Evolutionary conservation across 2,113 vertebrate species (phyloP), one percentile per base, ranked within the genome.

Genomic region (Hemicordylus capensis): DNA sequence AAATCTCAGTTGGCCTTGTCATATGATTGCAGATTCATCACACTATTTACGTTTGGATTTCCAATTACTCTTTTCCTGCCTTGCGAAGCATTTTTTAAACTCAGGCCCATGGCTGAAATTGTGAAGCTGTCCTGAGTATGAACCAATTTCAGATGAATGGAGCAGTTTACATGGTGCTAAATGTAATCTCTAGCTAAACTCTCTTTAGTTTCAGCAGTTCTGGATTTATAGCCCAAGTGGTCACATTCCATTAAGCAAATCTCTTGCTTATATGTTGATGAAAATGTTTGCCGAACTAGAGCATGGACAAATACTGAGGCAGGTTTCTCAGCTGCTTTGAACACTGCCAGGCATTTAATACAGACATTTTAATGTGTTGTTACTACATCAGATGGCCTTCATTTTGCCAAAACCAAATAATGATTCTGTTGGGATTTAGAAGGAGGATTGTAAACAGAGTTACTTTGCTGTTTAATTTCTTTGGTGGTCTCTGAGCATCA

Each of bases 51-150:
- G 10, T 64, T 88, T 67, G 89, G 31, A 84, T 76, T 85, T 91
- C 89, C 92, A 80, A 54, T 73, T 51, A 88, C 54, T 73, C 4
- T 78, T 91, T 89, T 63, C 87, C 59, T 88, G 39, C 73, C 76
- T 64, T 80, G 61, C 0, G 24, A 39, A 86, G 61, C 51, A 64
- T 89, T 19, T 75, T 90, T 78, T 72, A 85, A 85, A 39, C 83
- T 59, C 20, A 64, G 87, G 42, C 75, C 80, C 90, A 83, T 74
- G 7, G 67, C 46, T 81, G 89, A 88, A 84, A 42, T 39, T 22
- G 79, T 28, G 48, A 56, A 58, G 31, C 54, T 83, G 42, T 7
- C 20, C 28, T 26, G 20, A 10, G 22, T 76, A 3, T 2, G 11
- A 22, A 14, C 75, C 54, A 37, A 37, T 56, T 76, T 56, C 22